Percentiles rank a stretch among this genome's conserved stretches.
These are phyloP conservation scores for mouse (Mus musculus) DNA, from an alignment of 2,113 vertebrate species.

Conservation along the genomic window DNA sequence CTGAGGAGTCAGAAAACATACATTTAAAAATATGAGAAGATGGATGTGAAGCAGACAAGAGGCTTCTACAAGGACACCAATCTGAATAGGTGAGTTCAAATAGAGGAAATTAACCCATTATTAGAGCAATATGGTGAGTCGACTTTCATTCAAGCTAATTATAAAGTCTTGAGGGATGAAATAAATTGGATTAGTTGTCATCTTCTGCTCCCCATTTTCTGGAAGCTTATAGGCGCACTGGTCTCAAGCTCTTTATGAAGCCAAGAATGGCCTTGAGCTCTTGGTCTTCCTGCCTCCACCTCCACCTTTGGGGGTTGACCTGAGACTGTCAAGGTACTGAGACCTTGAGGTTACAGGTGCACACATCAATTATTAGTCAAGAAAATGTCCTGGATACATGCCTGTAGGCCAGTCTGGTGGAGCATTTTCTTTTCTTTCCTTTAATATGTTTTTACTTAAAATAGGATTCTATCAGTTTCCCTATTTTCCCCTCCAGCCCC, in stretches of 20 bases:
- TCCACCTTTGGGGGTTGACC: not conserved
- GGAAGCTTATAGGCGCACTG: not conserved
- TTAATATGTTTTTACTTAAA: not conserved
- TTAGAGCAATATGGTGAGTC: not conserved
- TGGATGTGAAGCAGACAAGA: not conserved
- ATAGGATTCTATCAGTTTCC: not conserved
- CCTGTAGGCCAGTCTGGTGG: not conserved
- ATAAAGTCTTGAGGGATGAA: not conserved
- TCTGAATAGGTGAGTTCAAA: not conserved
- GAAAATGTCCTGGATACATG: not conserved
- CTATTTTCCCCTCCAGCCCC: not conserved
- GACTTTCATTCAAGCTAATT: not conserved
- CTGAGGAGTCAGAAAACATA: not conserved
- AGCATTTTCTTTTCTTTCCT: not conserved
- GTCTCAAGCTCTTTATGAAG: too few relatives aligned
- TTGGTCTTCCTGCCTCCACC: not conserved
- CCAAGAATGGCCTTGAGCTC: too few relatives aligned
- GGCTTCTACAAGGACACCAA: not conserved
- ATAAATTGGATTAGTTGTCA: not conserved
- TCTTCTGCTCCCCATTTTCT: not conserved
- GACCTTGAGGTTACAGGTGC: not conserved
- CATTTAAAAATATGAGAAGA: not conserved
- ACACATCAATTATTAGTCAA: not conserved
- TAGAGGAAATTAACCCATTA: not conserved
- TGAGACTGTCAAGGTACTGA: too few relatives aligned